These are phyloP conservation scores for Limonius californicus DNA, from an alignment of 1,140 invertebrate genomes.

Conservation along the genomic window DNA sequence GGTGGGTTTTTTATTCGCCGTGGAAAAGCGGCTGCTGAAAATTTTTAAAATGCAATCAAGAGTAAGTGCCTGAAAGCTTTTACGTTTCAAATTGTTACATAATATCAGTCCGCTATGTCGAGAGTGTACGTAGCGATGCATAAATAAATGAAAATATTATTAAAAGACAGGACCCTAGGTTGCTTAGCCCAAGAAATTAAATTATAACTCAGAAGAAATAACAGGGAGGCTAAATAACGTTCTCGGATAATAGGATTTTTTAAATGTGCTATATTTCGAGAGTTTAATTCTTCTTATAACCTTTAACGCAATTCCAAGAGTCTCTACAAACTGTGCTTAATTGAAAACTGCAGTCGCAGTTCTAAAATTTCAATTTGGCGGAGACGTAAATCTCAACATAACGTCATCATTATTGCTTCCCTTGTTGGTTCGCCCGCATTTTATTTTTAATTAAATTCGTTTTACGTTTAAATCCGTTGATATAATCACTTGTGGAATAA, in stretches of 20 bases:
- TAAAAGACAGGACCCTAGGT: no score
- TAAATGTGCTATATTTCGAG: conserved; percentile 2
- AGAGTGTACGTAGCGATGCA: no score
- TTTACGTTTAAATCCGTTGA: conserved; percentile 7
- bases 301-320: neutral
- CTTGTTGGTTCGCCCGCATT: conserved; percentile 9
- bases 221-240: neutral
- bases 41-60: no score
- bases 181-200: neutral
- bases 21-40: no score
- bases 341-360: conserved; percentile 9
- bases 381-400: conserved; percentile 9
- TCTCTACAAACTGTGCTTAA: conserved; percentile 11
- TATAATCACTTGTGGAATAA: neutral
- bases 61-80: no score
- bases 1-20: no score
- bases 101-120: no score
- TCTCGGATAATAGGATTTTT: conserved; percentile 5
- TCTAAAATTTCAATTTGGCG: conserved; percentile 10
- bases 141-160: no score
- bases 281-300: conserved; percentile 8
- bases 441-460: conserved; percentile 8
- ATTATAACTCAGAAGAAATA: neutral
- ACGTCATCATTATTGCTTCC: conserved; percentile 2
- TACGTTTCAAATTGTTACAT: no score